Base-by-base conservation (phyloP, 2,888 invertebrate genomes). In the Apoda limacodes region DNA sequence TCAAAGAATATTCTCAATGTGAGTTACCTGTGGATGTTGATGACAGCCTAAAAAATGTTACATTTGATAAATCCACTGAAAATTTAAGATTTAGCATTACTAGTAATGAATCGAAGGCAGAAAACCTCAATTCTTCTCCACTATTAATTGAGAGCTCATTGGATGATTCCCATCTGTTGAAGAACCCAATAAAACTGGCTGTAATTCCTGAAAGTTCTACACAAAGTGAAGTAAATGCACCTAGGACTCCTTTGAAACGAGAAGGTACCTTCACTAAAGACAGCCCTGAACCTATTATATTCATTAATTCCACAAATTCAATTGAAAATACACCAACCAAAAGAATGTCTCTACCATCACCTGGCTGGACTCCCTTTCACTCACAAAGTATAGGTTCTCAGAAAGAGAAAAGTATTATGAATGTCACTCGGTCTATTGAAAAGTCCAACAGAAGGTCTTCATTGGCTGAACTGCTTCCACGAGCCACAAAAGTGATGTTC, bases 181-280 rank as follows among this genome's bases (percentile, higher is more conserved):
- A 40, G 1, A 37, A 40, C n/a, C 36, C 26, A n/a, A 31, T 6
- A 9, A 35, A 32, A 14, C 15, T 7, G 19, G 21, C 32, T n/a
- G 25, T n/a, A 13, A 31, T 17, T 4, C 14, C 20, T 4, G 26
- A 32, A 28, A 31, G 35, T 5, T 19, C 30, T 13, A 17, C 22
- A 31, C 22, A 5, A 22, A 28, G 15, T 14, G 2, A 30, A n/a
- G n/a, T 35, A 9, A 28, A 28, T 29, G 2, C 23, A 15, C 32
- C 37, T 3, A 10, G 13, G 30, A 61, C 65, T 24, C 62, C 64
- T 2, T 37, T 74, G 2, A 66, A 63, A 51, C 50, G 76, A 13
- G 78, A 80, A 48, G 71, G 70, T 0, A 81, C 80, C 2, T 81
- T 71, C 24, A 78, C 72, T 0, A 78, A 70, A 44, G 74, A 78